Evolutionary conservation across 92 coral and sea anemone genomes (phyloP).

Genomic region (Nematostella vectensis): DNA sequence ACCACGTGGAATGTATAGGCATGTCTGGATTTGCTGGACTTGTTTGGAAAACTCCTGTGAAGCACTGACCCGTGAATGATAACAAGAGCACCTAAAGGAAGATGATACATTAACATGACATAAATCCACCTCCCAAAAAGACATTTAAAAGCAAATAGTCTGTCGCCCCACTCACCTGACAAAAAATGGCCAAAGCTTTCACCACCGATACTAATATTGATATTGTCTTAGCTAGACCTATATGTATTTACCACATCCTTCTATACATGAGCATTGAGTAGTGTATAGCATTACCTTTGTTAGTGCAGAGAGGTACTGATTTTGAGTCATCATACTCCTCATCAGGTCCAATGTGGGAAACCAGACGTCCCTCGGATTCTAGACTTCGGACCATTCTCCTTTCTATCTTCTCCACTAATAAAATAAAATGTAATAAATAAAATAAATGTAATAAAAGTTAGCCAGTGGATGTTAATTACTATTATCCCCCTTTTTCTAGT

Average conservation of each 20-base stretch:
- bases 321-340: constrained; percentile 46
- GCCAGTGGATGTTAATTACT: neutral
- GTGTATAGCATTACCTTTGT: no score
- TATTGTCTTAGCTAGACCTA: no score
- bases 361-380: constrained; percentile 11
- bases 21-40: constrained; percentile 80
- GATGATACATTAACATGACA: neutral
- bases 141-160: no score
- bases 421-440: constrained; percentile 2
- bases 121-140: no score
- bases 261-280: no score
- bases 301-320: constrained; percentile 57
- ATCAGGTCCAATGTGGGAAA: constrained; percentile 22
- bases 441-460: no score
- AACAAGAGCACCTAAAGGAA: constrained; percentile 63
- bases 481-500: no score
- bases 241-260: no score
- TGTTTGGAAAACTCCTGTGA: constrained; percentile 80
- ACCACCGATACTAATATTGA: no score
- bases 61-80: constrained; percentile 88
- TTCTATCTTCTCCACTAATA: constrained; percentile 51
- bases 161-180: no score
- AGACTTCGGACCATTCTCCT: constrained; percentile 67
- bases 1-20: constrained; percentile 88
- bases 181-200: no score